These are phyloP conservation scores for Menidia beryllina DNA, from an alignment of 2,113 vertebrate genomes.

Conservation along the genomic window DNA sequence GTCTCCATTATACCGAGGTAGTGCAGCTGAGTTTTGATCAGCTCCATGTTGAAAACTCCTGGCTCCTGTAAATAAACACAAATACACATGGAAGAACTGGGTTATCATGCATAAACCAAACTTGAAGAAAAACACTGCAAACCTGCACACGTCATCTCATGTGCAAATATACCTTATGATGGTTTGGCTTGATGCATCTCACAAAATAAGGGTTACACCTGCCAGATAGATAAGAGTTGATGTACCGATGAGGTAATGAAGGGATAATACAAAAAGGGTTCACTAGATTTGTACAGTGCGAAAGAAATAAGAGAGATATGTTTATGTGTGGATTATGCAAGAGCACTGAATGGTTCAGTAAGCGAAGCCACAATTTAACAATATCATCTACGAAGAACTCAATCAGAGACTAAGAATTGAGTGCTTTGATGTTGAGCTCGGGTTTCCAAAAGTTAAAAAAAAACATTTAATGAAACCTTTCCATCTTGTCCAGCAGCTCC, in stretches of 20 bases:
- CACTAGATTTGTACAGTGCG: background rate
- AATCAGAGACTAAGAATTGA: too few species aligned
- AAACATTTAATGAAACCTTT: slow-evolving; percentile 81
- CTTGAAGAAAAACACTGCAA: slow-evolving; percentile 27
- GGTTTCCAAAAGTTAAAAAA: background rate
- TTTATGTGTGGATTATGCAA: background rate
- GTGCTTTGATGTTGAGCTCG: background rate
- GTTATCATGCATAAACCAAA: background rate
- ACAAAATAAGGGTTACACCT: slow-evolving; percentile 97
- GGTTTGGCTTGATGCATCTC: slow-evolving; percentile 97
- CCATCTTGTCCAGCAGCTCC: slow-evolving; percentile 95
- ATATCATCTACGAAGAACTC: background rate
- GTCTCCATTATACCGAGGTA: slow-evolving; percentile 96
- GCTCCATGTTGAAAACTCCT: slow-evolving; percentile 87
- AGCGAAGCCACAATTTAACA: background rate
- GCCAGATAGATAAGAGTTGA: slow-evolving; percentile 59
- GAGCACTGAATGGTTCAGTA: background rate
- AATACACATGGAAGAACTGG: background rate
- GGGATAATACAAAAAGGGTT: background rate
- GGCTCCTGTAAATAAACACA: slow-evolving; percentile 84
- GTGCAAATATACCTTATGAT: slow-evolving; percentile 88
- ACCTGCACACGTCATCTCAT: slow-evolving; percentile 38
- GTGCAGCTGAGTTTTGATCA: slow-evolving; percentile 89
- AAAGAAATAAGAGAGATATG: background rate
- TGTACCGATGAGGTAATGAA: slow-evolving; percentile 21